phyloP scores from a whole-genome alignment of 2,113 vertebrate genomes.

The Bungarus multicinctus region DNA sequence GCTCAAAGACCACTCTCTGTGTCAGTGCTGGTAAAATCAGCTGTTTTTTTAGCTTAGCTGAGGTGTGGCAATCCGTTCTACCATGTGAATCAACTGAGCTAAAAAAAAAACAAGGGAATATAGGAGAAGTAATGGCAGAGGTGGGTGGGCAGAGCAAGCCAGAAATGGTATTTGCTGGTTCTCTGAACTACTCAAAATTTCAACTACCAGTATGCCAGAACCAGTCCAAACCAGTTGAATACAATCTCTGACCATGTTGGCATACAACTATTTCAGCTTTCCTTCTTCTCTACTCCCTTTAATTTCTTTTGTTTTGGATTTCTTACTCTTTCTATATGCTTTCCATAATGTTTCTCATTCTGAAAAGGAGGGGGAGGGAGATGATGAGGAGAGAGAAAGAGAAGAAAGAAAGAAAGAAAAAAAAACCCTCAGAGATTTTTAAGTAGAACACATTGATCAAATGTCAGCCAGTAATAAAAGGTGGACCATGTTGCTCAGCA shows the following conservation, averaged over 20 bases:
- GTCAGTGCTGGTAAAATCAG: too few relatives aligned
- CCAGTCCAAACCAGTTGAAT: too few relatives aligned
- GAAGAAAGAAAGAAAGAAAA: neutral
- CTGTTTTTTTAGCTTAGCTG: too few relatives aligned
- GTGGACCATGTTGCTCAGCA: neutral
- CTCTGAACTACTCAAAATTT: too few relatives aligned
- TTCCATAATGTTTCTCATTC: neutral
- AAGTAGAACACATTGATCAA: slow-evolving; percentile 13
- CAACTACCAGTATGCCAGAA: too few relatives aligned
- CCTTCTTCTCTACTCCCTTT: neutral
- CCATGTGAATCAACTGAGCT: too few relatives aligned
- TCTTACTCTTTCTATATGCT: neutral
- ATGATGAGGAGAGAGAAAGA: neutral
- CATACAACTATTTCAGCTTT: neutral
- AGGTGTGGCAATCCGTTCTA: too few relatives aligned
- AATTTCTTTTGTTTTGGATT: neutral
- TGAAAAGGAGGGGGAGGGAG: neutral
- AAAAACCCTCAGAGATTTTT: neutral
- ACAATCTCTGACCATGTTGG: neutral
- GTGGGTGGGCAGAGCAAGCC: too few relatives aligned
- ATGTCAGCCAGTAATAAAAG: slow-evolving; percentile 29
- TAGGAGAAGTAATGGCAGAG: too few relatives aligned
- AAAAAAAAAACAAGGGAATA: too few relatives aligned
- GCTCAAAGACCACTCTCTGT: too few relatives aligned
- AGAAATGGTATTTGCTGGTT: too few relatives aligned